These are phyloP conservation scores for Notiomystis cincta DNA, from an alignment of 2,113 vertebrate genomes.

Conservation along the genomic window DNA sequence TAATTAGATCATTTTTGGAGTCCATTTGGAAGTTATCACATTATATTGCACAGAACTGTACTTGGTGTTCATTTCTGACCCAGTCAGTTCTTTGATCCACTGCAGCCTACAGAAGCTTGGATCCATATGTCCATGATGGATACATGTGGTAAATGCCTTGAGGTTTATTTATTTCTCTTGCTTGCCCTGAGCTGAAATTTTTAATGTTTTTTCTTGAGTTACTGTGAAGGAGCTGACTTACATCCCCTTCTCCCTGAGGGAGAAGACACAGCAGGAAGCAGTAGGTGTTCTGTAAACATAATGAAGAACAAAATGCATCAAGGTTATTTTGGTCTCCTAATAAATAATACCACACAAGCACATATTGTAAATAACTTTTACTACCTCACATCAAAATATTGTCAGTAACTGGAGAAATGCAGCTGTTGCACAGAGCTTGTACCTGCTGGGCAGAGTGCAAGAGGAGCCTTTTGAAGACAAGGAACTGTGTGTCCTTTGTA, in stretches of 20 bases:
- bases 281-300: constrained; percentile 20
- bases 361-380: neutral
- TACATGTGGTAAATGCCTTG: neutral
- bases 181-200: neutral
- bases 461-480: neutral
- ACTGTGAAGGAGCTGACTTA: neutral
- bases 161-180: neutral
- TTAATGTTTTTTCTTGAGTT: neutral
- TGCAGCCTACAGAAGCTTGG: neutral
- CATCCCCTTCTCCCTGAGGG: neutral
- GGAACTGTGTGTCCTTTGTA: neutral
- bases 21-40: neutral
- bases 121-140: neutral
- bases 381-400: neutral
- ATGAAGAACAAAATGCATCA: neutral
- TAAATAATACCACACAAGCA: neutral
- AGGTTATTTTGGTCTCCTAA: neutral
- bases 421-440: constrained; percentile 15
- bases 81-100: neutral
- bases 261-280: neutral
- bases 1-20: neutral
- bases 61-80: neutral
- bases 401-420: neutral
- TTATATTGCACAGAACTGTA: neutral
- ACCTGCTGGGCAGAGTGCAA: neutral